Conservation (phyloP, 2,888 invertebrate genomes). For the Lithophane leautieri region DNA sequence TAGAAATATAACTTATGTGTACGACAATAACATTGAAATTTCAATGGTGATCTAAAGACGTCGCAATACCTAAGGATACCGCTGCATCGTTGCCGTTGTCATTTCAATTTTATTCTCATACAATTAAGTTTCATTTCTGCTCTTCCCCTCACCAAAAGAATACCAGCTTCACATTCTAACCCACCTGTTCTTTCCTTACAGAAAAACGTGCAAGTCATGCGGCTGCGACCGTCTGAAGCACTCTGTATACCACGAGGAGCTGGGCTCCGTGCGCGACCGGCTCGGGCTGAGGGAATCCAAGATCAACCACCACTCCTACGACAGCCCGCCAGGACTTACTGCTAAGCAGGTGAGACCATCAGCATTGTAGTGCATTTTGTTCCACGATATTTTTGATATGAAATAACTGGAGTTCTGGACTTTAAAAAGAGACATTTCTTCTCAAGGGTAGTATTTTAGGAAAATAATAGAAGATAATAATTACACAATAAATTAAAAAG, state of each 20-base stretch:
- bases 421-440: too few species aligned
- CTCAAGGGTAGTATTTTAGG: neutral
- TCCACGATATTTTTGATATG: too few species aligned
- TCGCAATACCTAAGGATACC: too few species aligned
- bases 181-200: constrained; percentile 85
- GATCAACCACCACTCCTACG: constrained; percentile 87
- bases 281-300: constrained; percentile 92
- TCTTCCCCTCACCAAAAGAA: neutral
- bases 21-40: too few species aligned
- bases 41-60: too few species aligned
- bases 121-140: too few species aligned
- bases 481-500: neutral
- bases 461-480: neutral
- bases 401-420: too few species aligned
- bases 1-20: too few species aligned
- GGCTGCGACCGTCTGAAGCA: constrained; percentile 97
- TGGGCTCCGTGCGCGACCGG: constrained; percentile 94
- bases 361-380: neutral
- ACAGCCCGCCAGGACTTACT: constrained; percentile 94
- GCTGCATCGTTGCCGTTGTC: too few species aligned
- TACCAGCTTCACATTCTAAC: neutral
- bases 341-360: constrained; percentile 90
- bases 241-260: constrained; percentile 96
- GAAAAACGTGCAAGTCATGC: constrained; percentile 98
- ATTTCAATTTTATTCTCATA: too few species aligned